A percentile compares a stretch with the other conserved stretches of the same genome.
phyloP scores from a whole-genome alignment of 2,888 invertebrate species.

The Sminthurides aquaticus region DNA sequence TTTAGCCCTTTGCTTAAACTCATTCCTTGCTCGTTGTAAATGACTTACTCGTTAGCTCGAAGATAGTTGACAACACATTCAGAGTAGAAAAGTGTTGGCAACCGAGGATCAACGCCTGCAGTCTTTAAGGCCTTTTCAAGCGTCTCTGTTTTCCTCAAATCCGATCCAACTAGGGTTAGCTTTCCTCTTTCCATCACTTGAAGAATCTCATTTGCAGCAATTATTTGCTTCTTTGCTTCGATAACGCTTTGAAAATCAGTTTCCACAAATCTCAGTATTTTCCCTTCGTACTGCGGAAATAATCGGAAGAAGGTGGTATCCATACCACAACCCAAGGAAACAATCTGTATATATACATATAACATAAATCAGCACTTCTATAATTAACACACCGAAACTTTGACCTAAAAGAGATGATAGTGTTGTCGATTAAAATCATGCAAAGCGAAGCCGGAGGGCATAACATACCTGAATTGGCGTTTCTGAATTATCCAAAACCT shows the following conservation, averaged over 20 bases:
- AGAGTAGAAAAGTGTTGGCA: conserved; percentile 39
- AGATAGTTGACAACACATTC: conserved; percentile 43
- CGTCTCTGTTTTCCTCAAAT: conserved; percentile 28
- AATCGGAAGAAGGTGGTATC: conserved; percentile 39
- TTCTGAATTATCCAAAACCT: conserved; percentile 24
- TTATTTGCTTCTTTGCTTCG: conserved; percentile 28
- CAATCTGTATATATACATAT: too few species aligned
- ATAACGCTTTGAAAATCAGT: conserved; percentile 38
- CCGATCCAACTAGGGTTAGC: conserved; percentile 29
- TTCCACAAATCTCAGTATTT: conserved; percentile 33
- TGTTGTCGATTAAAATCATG: neutral
- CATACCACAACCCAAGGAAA: conserved; percentile 40
- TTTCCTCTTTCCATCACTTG: conserved; percentile 29
- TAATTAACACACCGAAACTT: too few species aligned
- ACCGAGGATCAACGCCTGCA: conserved; percentile 30
- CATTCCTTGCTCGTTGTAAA: neutral
- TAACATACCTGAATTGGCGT: conserved; percentile 32
- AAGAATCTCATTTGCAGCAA: conserved; percentile 26
- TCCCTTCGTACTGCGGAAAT: conserved; percentile 28
- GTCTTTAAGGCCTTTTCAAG: conserved; percentile 27
- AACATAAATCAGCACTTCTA: too few species aligned
- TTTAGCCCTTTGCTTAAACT: neutral
- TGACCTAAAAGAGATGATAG: too few species aligned
- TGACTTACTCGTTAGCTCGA: conserved; percentile 33
- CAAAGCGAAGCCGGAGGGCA: neutral